These are phyloP conservation scores for Motacilla alba DNA, from an alignment of 2,113 vertebrate species.

Conservation along the genomic window DNA sequence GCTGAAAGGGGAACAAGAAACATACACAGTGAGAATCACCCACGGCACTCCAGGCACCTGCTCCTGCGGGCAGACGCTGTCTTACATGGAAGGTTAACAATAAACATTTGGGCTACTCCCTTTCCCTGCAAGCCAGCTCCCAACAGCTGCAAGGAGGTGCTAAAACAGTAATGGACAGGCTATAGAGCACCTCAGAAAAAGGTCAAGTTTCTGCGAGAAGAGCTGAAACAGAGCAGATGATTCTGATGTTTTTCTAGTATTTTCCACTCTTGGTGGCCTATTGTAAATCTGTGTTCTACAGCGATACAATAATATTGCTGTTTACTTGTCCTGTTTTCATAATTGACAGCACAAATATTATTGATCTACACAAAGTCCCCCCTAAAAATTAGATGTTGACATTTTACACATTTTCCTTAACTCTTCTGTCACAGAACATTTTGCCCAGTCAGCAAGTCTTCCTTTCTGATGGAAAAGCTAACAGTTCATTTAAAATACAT, in stretches of 20 bases:
- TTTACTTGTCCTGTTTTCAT: neutral
- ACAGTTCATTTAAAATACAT: neutral
- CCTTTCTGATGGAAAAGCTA: neutral
- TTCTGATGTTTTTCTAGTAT: neutral
- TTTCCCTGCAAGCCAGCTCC: neutral
- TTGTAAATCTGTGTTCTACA: neutral
- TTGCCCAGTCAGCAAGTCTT: neutral
- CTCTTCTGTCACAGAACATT: neutral
- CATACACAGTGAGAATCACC: neutral
- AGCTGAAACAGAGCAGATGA: neutral
- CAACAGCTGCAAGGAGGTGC: neutral
- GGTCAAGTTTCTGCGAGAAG: neutral
- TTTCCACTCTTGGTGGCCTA: neutral
- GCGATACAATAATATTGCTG: neutral
- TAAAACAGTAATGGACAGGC: neutral
- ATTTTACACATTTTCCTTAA: neutral
- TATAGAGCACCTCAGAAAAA: neutral
- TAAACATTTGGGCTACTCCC: neutral
- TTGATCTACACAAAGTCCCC: neutral
- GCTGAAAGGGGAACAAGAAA: conserved; percentile 68
- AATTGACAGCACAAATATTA: neutral
- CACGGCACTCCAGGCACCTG: neutral
- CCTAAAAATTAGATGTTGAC: neutral
- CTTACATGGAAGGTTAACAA: neutral
- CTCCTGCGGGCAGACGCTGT: neutral